phyloP scores from a whole-genome alignment of 2,113 vertebrate genomes.

The Rhadina sibilatrix region DNA sequence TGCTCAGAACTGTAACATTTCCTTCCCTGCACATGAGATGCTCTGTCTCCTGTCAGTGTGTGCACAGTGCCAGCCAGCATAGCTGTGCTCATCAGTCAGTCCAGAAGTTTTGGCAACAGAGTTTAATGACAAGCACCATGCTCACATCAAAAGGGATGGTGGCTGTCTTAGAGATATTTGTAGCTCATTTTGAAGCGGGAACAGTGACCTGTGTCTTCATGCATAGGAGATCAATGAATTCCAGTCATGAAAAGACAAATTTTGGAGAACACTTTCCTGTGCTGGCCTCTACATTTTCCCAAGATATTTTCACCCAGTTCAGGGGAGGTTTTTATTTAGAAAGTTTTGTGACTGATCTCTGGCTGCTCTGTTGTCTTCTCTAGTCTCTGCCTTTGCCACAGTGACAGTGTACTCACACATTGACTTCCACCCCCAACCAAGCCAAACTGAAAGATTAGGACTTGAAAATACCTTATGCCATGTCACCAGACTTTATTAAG shows the following conservation, averaged over 20 bases:
- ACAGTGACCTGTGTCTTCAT: neutral
- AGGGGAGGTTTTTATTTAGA: neutral
- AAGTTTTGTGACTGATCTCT: neutral
- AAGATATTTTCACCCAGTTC: neutral
- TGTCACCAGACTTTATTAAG: neutral
- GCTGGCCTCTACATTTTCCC: neutral
- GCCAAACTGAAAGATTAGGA: neutral
- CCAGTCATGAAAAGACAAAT: neutral
- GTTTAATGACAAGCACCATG: neutral
- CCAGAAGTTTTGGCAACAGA: neutral
- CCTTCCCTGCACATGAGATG: neutral
- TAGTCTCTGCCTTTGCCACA: neutral
- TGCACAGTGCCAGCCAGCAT: fast-evolving
- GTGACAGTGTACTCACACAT: fast-evolving
- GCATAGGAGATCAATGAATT: neutral
- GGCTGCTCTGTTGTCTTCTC: neutral
- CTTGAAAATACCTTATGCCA: neutral
- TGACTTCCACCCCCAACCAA: neutral
- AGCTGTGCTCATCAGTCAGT: neutral
- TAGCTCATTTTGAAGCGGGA: neutral
- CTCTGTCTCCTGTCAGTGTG: neutral
- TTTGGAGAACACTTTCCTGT: neutral
- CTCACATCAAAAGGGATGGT: neutral
- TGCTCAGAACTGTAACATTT: neutral
- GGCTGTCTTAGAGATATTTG: neutral